Percentiles rank a stretch among this genome's conserved stretches.
Evolutionary conservation across 2,113 vertebrate species (phyloP).

Genomic region (Oreochromis aureus): DNA sequence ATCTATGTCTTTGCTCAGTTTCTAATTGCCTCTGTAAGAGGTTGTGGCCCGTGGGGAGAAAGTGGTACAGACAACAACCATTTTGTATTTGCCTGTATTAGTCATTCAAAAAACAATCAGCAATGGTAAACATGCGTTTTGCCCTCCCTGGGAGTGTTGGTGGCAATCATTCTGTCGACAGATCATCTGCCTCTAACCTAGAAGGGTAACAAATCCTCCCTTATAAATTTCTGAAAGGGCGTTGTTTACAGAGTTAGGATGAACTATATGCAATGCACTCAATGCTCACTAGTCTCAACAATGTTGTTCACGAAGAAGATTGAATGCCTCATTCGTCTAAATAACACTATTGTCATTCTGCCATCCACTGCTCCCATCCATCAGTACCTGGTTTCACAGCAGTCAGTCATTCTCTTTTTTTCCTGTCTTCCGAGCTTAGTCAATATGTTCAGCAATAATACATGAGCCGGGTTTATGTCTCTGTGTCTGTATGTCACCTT

Average conservation of each 20-base stretch:
- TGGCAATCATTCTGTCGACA: conserved; percentile 28
- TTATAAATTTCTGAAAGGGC: conserved; percentile 2
- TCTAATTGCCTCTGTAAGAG: conserved; percentile 46
- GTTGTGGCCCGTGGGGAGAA: conserved; percentile 9
- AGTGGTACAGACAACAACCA: neutral
- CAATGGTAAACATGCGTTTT: conserved; percentile 32
- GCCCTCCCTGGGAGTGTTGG: conserved; percentile 34
- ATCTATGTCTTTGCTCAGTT: conserved; percentile 9
- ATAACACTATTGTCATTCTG: conserved; percentile 33
- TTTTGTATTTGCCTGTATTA: conserved; percentile 31
- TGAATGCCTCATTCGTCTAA: conserved; percentile 23
- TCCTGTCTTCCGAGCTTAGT: conserved; percentile 20
- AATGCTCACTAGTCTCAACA: neutral
- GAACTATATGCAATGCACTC: neutral
- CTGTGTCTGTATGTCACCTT: neutral
- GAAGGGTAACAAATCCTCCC: conserved; percentile 16
- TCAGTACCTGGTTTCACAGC: conserved; percentile 26
- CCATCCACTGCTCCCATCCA: neutral
- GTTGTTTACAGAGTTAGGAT: conserved; percentile 16
- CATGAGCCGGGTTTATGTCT: conserved; percentile 26
- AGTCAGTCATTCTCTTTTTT: neutral
- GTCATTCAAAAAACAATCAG: conserved; percentile 40
- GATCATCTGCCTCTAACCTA: conserved; percentile 36
- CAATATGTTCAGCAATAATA: conserved; percentile 59
- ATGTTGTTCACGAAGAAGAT: neutral